Percentiles rank a stretch among this genome's conserved stretches.
Conservation (phyloP, 2,113 vertebrate genomes). For the Tragulus kanchil region DNA sequence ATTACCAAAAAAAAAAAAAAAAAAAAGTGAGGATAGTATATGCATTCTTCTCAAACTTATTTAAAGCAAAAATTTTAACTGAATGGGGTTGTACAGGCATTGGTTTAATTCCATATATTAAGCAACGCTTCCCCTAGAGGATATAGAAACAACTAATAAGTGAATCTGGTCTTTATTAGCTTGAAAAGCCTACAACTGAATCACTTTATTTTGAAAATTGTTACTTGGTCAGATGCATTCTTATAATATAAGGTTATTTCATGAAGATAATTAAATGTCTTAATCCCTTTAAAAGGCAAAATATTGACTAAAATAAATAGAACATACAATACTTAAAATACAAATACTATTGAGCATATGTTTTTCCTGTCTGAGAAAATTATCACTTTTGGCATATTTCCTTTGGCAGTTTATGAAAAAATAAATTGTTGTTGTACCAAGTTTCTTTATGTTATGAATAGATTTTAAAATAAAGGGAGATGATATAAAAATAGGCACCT, state of each 20-base stretch:
- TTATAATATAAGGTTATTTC: conserved; percentile 82
- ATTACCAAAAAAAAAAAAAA: not conserved
- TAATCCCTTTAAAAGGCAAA: conserved; percentile 84
- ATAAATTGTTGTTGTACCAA: conserved; percentile 17
- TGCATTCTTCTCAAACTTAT: not conserved
- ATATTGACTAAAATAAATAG: conserved; percentile 78
- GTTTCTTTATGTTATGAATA: too few species aligned
- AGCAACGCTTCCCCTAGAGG: conserved; percentile 8
- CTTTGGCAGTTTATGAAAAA: conserved; percentile 1
- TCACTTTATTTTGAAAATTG: conserved; percentile 70
- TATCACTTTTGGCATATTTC: conserved; percentile 70
- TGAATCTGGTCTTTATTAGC: conserved; percentile 3
- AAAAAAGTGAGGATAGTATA: not conserved
- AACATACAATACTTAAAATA: conserved; percentile 73
- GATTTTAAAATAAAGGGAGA: conserved; percentile 38
- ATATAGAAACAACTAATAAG: conserved; percentile 33
- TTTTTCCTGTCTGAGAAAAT: conserved; percentile 57
- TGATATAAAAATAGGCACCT: not conserved
- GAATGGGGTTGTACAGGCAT: not conserved
- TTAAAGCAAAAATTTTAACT: conserved; percentile 43
- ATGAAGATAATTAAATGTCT: conserved; percentile 84
- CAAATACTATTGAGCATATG: conserved; percentile 74
- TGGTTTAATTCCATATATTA: not conserved
- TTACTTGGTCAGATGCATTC: conserved; percentile 64
- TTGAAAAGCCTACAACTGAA: conserved; percentile 23